These are phyloP conservation scores for Lytechinus pictus DNA, from an alignment of 35 echinoderm and acorn worm species.

Conservation along the genomic window DNA sequence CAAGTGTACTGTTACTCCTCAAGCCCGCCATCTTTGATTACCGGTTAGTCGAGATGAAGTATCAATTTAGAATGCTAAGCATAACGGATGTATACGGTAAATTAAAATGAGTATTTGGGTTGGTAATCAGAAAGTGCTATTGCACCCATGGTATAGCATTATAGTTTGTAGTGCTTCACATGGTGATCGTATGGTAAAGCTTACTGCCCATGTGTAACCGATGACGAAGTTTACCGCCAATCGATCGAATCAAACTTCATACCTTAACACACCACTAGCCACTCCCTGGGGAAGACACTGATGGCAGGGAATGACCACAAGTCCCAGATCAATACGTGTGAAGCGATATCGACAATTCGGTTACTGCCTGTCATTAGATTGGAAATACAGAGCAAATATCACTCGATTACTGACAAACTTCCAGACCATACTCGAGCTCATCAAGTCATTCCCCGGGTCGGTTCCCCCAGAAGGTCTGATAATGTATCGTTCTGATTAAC, in stretches of 20 bases:
- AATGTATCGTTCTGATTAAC: conserved; percentile 2
- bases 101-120: neutral
- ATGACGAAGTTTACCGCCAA: neutral
- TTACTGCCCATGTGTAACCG: no score
- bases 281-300: neutral
- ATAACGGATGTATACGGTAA: neutral
- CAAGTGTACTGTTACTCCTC: neutral
- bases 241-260: neutral
- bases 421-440: neutral
- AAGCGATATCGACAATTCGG: neutral
- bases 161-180: neutral
- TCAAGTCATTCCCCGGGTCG: neutral
- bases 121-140: neutral
- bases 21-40: neutral
- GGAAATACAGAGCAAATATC: neutral
- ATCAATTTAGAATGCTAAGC: neutral
- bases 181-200: neutral
- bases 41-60: neutral
- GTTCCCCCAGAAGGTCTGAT: neutral
- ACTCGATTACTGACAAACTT: neutral
- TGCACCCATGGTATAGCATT: neutral
- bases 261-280: neutral
- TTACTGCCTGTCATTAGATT: neutral
- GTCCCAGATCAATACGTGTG: neutral
- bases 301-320: neutral